phyloP scores from a whole-genome alignment of 2,888 invertebrate species.

The Blastobasis lacticolella region DNA sequence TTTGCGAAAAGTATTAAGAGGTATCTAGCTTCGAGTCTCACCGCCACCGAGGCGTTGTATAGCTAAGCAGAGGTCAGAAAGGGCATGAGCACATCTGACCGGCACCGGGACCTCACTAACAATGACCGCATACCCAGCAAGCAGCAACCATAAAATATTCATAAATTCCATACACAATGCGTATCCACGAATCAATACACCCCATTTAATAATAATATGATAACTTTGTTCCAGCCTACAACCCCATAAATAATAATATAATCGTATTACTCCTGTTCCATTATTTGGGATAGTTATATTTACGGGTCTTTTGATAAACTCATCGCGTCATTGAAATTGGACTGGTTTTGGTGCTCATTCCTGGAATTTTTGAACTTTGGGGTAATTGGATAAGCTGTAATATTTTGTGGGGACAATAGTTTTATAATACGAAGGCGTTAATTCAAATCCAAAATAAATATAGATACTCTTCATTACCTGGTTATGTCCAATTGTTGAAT shows the following conservation, averaged over 20 bases:
- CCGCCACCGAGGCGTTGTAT: too few species aligned
- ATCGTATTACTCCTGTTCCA: background rate
- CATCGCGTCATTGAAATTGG: too few species aligned
- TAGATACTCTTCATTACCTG: too few species aligned
- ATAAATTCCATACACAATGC: constrained; percentile 44
- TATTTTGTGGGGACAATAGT: too few species aligned
- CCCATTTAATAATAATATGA: constrained; percentile 6
- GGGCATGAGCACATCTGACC: constrained; percentile 31
- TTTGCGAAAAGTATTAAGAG: too few species aligned
- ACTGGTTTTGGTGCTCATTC: too few species aligned
- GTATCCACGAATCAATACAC: constrained; percentile 20
- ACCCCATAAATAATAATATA: constrained; percentile 9
- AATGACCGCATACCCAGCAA: constrained; percentile 45
- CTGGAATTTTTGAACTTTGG: too few species aligned
- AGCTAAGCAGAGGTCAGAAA: constrained; percentile 4
- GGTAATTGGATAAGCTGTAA: too few species aligned
- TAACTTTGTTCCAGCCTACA: constrained; percentile 11
- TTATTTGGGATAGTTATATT: background rate
- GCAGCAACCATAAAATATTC: constrained; percentile 49
- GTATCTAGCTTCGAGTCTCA: too few species aligned
- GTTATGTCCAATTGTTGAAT: too few species aligned
- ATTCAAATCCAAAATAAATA: too few species aligned
- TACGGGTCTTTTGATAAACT: background rate
- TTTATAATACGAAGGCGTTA: too few species aligned
- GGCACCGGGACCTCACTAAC: constrained; percentile 35